Evolutionary conservation across 1,140 invertebrate species (phyloP), one percentile per base, ranked within the genome.

Genomic region (Tenebrio molitor): DNA sequence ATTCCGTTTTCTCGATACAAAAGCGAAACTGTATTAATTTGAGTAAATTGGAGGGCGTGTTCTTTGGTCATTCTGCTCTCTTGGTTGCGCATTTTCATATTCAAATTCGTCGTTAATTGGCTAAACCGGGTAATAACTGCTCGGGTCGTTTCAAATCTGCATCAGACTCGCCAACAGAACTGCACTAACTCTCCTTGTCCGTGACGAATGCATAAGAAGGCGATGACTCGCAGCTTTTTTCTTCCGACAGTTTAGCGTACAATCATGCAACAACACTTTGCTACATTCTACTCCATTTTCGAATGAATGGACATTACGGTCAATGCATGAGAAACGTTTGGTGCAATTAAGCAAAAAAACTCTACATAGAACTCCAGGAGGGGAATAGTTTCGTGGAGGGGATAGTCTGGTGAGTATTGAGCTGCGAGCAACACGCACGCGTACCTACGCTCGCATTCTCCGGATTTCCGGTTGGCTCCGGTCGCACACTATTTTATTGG

Each of bases 381-480:
- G 44, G 36, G 46, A 67, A 69, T 68, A 73, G 39, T 62, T 25
- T 8, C 17, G 46, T 16, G 34, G 23, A 14, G 46, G 58, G 64
- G 53, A 39, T 25, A 53, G 36, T 62, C 36, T 74, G 29, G 50
- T 25, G 25, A 63, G 68, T 74, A 74, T 74, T 74, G 72, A 74
- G 58, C 72, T 46, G 41, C 8, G 17, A 62, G 63, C 39, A 70
- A 65, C 19, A 39, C 33, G 39, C 72, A 65, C 46, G 67, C 67
- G 72, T 62, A 39, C 36, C 36, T n/a, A 25, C 67, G 23, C 16
- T 23, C 19, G 25, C 34, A 25, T 17, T 71, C 62, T 58, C 36
- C 50, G 68, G 67, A 64, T 65, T 44, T 74, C 68, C 72, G 67
- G 62, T 70, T 69, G 67, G 67, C 62, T 73, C 65, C 65, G 64